Conservation (phyloP, 30 jellyfish, hydroid and myxozoan genomes). For the Morbakka virulenta region DNA sequence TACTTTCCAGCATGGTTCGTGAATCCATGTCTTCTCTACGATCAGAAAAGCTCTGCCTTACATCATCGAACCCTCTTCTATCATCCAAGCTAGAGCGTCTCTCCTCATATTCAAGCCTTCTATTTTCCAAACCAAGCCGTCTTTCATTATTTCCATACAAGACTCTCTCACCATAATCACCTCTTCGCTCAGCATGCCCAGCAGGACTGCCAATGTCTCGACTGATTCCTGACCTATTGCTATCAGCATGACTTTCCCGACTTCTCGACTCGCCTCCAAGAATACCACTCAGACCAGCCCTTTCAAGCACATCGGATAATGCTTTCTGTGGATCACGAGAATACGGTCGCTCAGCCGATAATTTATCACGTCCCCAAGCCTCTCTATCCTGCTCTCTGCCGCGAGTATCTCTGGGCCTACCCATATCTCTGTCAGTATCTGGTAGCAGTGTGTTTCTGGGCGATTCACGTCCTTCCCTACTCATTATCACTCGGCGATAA, state of each 20-base stretch:
- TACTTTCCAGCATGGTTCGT: not conserved
- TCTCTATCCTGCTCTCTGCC: slow-evolving; percentile 50
- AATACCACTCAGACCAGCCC: slow-evolving; percentile 98
- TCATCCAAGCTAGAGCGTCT: not conserved
- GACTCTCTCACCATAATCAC: not conserved
- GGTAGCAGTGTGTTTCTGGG: not conserved
- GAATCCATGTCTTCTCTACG: not conserved
- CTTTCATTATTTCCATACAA: too few species aligned
- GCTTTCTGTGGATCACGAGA: slow-evolving; percentile 84
- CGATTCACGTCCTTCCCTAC: slow-evolving; percentile 47
- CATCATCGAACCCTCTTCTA: not conserved
- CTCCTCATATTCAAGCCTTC: not conserved
- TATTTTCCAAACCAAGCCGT: not conserved
- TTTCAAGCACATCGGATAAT: slow-evolving; percentile 79
- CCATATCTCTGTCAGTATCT: slow-evolving; percentile 19
- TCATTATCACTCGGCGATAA: slow-evolving; percentile 34
- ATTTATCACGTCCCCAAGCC: slow-evolving; percentile 21
- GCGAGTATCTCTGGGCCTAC: slow-evolving; percentile 5
- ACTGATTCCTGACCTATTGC: not conserved
- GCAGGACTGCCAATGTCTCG: not conserved
- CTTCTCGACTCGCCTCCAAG: slow-evolving; percentile 47
- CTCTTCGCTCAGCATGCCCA: not conserved
- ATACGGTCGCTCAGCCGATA: slow-evolving; percentile 42
- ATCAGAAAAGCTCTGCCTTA: not conserved
- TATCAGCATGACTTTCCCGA: not conserved